phyloP scores from a whole-genome alignment of 2,888 invertebrate genomes.

The Volucella bombylans region DNA sequence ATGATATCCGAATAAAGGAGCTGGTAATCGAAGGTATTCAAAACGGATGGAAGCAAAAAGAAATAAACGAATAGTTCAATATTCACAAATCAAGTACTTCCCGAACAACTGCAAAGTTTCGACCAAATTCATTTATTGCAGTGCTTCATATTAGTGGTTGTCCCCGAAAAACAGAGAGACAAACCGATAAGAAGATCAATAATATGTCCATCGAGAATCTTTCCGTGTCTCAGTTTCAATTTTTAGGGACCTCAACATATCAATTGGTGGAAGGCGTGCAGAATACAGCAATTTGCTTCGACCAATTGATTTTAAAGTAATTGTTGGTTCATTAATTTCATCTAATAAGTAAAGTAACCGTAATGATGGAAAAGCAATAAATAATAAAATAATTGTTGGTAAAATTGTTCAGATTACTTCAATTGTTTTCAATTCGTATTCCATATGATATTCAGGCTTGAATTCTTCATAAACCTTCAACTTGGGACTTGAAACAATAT shows the following conservation, averaged over 20 bases:
- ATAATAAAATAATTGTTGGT: conserved; percentile 85
- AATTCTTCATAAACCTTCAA: too few relatives aligned
- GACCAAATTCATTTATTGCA: conserved; percentile 14
- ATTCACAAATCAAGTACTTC: too few relatives aligned
- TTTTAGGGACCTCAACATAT: too few relatives aligned
- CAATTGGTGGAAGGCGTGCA: too few relatives aligned
- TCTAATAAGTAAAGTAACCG: conserved; percentile 85
- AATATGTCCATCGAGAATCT: too few relatives aligned
- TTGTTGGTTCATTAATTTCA: conserved; percentile 79
- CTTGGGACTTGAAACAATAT: too few relatives aligned
- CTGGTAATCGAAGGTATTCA: not conserved
- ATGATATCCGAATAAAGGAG: not conserved
- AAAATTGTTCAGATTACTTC: conserved; percentile 87
- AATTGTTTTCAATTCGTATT: conserved; percentile 83
- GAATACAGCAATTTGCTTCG: too few relatives aligned
- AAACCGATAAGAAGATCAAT: too few relatives aligned
- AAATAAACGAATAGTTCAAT: not conserved
- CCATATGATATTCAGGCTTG: not conserved
- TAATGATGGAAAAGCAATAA: conserved; percentile 86
- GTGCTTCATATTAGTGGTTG: too few relatives aligned
- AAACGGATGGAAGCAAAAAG: not conserved
- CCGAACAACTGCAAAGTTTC: conserved; percentile 5
- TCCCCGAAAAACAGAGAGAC: too few relatives aligned
- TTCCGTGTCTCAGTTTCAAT: too few relatives aligned
- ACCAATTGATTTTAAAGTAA: too few relatives aligned